Evolutionary conservation across 2,113 vertebrate genomes (phyloP), one percentile per base, ranked within the genome.

Genomic region (Macquaria ambigua): DNA sequence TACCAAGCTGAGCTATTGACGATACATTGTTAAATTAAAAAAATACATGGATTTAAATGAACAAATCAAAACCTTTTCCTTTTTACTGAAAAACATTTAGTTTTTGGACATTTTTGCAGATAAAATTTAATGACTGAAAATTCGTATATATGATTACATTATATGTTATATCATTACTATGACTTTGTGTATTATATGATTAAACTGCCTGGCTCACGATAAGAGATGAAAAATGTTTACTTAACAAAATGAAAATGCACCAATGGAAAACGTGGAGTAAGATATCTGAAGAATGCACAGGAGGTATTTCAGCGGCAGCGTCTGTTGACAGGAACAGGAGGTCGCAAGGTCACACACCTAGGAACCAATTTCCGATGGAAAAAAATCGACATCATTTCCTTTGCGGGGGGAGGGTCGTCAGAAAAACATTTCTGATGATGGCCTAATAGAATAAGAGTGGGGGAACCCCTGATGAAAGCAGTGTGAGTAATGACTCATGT

Each of bases 401-500:
- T 73, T 46, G 23, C 2, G 16, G 66, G 14, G 8, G 41, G 11
- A 56, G 23, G 46, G 23, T 21, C 8, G 8, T 52, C 46, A 34
- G 23, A 23, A 14, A 56, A 58, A 16, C 1, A 66, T 39, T 39
- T 77, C 4, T 70, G 48, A 46, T 68, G 70, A n/a, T 43, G 71
- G 21, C 1, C 53, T 21, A 21, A 50, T 21, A 31, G 28, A 72
- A 59, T 1, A 39, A 34, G 4, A 59, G 23, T 16, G 79, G 90
- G 90, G 63, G 34, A 79, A 37, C 67, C 87, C 90, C 90, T 21
- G 1, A 77, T 34, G 37, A 48, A 37, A 28, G 7, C n/a, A 15
- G 50, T 15, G n/a, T 9, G 50, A 79, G 43, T 59, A 34, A 75
- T 83, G 79, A 85, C 62, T 89, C 82, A 87, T 39, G 68, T n/a